Evolutionary conservation across 2,888 invertebrate species (phyloP).

Genomic region (Dynastes hyllus): DNA sequence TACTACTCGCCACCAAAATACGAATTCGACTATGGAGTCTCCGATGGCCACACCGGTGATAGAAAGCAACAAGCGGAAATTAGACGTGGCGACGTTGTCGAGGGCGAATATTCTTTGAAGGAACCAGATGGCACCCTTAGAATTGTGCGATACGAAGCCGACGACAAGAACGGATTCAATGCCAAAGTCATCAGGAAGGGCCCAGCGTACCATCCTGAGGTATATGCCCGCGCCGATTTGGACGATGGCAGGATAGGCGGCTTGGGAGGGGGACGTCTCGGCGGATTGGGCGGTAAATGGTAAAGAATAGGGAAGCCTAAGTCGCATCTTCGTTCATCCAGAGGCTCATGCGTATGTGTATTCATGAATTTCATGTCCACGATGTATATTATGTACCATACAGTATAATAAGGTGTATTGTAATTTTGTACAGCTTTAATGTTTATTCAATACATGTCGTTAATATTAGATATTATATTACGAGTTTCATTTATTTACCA

Average conservation of each 20-base stretch:
- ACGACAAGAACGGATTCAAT: slow-evolving; percentile 51
- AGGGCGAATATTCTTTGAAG: slow-evolving; percentile 48
- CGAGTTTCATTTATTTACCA: too few species aligned
- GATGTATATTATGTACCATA: neutral
- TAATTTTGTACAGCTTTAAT: slow-evolving; percentile 13
- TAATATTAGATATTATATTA: too few species aligned
- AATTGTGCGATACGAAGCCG: slow-evolving; percentile 49
- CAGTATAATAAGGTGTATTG: neutral
- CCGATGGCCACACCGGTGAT: slow-evolving; percentile 49
- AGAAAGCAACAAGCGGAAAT: slow-evolving; percentile 49
- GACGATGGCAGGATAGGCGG: slow-evolving; percentile 31
- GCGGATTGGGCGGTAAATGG: slow-evolving; percentile 25
- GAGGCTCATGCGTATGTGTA: neutral
- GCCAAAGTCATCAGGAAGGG: slow-evolving; percentile 52
- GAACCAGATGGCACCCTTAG: slow-evolving; percentile 50
- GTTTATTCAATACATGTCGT: slow-evolving; percentile 24
- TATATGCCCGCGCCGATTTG: slow-evolving; percentile 15
- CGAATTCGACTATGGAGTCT: slow-evolving; percentile 48
- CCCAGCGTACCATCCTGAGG: slow-evolving; percentile 43
- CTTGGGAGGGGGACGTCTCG: slow-evolving; percentile 1
- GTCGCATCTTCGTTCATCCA: neutral
- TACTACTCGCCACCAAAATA: slow-evolving; percentile 47
- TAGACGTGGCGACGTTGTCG: slow-evolving; percentile 46
- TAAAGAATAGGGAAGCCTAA: neutral
- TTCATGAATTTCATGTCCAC: neutral